Conservation (phyloP, 2,888 invertebrate species). For the Chouioia cunea region DNA sequence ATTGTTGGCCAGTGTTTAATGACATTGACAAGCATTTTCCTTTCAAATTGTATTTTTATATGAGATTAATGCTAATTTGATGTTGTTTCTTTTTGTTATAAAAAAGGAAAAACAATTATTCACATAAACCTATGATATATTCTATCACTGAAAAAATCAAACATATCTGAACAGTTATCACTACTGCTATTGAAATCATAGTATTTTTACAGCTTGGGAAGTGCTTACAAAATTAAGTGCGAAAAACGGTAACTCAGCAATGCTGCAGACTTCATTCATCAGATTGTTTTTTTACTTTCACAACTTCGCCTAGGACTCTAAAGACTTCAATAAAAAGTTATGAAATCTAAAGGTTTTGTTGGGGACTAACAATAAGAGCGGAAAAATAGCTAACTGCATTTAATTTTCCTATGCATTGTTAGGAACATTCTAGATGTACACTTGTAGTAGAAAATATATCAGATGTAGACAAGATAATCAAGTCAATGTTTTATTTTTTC, state of each 20-base stretch:
- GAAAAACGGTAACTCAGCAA: slow-evolving; percentile 30
- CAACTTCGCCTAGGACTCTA: slow-evolving; percentile 8
- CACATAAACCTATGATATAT: neutral
- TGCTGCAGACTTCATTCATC: slow-evolving; percentile 12
- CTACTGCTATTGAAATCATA: slow-evolving; percentile 15
- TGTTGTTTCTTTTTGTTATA: slow-evolving; percentile 5
- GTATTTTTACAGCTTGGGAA: slow-evolving; percentile 11
- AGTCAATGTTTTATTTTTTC: neutral
- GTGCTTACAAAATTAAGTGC: neutral
- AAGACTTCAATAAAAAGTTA: slow-evolving; percentile 12
- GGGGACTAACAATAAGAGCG: neutral
- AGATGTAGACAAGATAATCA: slow-evolving; percentile 14
- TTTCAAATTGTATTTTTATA: too few species aligned
- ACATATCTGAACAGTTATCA: slow-evolving; percentile 1
- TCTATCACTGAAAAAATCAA: slow-evolving; percentile 25
- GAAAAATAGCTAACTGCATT: neutral
- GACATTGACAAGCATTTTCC: too few species aligned
- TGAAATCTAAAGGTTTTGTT: slow-evolving; percentile 4
- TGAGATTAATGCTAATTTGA: neutral
- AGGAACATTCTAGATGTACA: slow-evolving; percentile 20
- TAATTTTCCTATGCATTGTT: slow-evolving; percentile 10
- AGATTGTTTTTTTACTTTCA: neutral
- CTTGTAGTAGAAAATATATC: slow-evolving; percentile 7
- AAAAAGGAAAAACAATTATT: slow-evolving; percentile 3
- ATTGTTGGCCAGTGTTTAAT: too few species aligned